Evolutionary conservation across 1,140 invertebrate species (phyloP), one percentile per base, ranked within the genome.

Genomic region (Achatina immaculata): DNA sequence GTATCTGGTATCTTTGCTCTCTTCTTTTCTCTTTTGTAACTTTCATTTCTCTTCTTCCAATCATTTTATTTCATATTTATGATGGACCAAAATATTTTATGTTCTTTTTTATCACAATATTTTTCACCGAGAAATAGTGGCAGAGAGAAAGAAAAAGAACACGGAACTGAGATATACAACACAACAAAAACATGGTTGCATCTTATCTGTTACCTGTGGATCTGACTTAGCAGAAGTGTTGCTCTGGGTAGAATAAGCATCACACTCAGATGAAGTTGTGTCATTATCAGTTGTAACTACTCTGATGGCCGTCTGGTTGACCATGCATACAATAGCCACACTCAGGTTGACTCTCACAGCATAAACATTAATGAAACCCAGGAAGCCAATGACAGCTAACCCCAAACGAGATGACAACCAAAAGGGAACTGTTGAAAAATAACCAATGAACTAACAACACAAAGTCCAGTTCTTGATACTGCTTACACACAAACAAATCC

Each of bases 271-370:
- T 34, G 42, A 75, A 19, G 0, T 51, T 11, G 28, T 72, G 34
- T 19, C 51, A 51, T 73, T 65, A 38, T 81, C 65, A 6, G 28
- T 43, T 55, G 45, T 69, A 55, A 6, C 0, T 42, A 31, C 21
- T n/a, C 78, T 55, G 7, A 89, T 34, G n/a, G 87, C 87, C 72
- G 87, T 89, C 24, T 80, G 84, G 75, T 88, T 90, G 38, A 91
- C 90, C 89, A 91, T 91, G 81, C 89, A 89, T 0, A 91, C 89
- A 34, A 91, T 86, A 36, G 89, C 88, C 19, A 91, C 88, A 75
- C 86, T 88, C 82, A 90, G 86, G 74, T 89, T 89, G 24, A 89
- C 84, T 21, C 90, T 80, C 38, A 90, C 79, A 40, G 88, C 85
- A 81, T 90, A 90, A 14, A 90, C 83, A 78, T 88, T 86, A 74